phyloP scores from a whole-genome alignment of 2,888 invertebrate genomes.

The Amaurobius ferox region DNA sequence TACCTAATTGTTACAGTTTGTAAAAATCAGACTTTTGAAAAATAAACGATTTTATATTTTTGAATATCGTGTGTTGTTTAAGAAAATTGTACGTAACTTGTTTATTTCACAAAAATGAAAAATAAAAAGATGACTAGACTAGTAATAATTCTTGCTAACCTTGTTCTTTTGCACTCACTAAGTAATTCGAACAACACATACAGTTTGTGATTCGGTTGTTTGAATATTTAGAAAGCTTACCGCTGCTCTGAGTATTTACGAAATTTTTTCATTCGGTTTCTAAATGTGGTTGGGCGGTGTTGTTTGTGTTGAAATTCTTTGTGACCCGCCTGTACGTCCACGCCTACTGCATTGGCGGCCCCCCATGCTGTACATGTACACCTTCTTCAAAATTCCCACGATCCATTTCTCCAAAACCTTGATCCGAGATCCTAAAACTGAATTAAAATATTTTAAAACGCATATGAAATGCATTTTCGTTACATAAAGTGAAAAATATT shows the following conservation, averaged over 20 bases:
- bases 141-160: too few species aligned
- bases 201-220: too few species aligned
- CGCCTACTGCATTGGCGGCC: slow-evolving; percentile 72
- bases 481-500: not conserved
- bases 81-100: too few species aligned
- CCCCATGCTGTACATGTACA: slow-evolving; percentile 48
- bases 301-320: slow-evolving; percentile 71
- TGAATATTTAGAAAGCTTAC: not conserved
- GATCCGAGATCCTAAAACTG: not conserved
- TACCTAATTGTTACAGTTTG: too few species aligned
- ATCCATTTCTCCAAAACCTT: slow-evolving; percentile 29
- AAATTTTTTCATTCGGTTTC: slow-evolving; percentile 34
- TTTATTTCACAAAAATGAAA: too few species aligned
- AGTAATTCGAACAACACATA: too few species aligned
- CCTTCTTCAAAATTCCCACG: slow-evolving; percentile 69
- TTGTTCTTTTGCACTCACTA: too few species aligned
- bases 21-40: too few species aligned
- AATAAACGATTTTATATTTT: too few species aligned
- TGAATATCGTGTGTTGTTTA: too few species aligned
- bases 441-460: not conserved
- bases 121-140: too few species aligned
- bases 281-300: slow-evolving; percentile 68
- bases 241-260: not conserved
- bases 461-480: too few species aligned
- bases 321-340: slow-evolving; percentile 72